Evolutionary conservation across 1,140 invertebrate species (phyloP).

Genomic region (Penaeus japonicus): DNA sequence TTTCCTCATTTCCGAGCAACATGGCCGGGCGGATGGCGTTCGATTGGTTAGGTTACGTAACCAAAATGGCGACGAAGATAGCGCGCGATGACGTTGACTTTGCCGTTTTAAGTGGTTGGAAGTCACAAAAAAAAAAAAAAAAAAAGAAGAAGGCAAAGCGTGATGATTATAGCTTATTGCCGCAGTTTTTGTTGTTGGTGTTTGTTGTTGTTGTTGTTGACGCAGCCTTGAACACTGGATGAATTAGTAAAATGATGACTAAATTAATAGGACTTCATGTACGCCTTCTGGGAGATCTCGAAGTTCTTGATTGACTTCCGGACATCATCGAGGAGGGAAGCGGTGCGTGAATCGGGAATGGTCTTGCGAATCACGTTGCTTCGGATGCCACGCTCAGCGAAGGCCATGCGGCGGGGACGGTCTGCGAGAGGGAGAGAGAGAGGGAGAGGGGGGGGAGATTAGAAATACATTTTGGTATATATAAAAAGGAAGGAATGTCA

Average conservation of each 20-base stretch:
- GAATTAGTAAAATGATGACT: background rate
- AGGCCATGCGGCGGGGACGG: conserved; percentile 54
- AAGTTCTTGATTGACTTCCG: conserved; percentile 57
- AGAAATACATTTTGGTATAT: too few species aligned
- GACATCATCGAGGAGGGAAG: conserved; percentile 54
- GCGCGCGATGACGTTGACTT: too few species aligned
- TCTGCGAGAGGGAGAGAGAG: background rate
- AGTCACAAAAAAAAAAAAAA: too few species aligned
- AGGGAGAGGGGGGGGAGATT: background rate
- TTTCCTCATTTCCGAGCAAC: too few species aligned
- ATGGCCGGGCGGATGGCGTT: too few species aligned
- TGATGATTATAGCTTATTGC: too few species aligned
- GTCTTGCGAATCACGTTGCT: conserved; percentile 44
- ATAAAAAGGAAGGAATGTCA: too few species aligned
- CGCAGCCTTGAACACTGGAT: background rate
- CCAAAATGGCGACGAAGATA: too few species aligned
- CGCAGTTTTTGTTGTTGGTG: too few species aligned
- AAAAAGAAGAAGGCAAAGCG: too few species aligned
- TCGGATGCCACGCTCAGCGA: conserved; percentile 58
- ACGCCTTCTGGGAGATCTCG: conserved; percentile 56
- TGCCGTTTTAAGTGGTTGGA: too few species aligned
- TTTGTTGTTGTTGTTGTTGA: background rate
- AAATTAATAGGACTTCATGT: conserved; percentile 33
- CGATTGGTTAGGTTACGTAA: too few species aligned
- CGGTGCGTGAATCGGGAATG: conserved; percentile 50